Evolutionary conservation across 2,888 invertebrate genomes (phyloP), one percentile per base, ranked within the genome.

Genomic region (Actias luna): DNA sequence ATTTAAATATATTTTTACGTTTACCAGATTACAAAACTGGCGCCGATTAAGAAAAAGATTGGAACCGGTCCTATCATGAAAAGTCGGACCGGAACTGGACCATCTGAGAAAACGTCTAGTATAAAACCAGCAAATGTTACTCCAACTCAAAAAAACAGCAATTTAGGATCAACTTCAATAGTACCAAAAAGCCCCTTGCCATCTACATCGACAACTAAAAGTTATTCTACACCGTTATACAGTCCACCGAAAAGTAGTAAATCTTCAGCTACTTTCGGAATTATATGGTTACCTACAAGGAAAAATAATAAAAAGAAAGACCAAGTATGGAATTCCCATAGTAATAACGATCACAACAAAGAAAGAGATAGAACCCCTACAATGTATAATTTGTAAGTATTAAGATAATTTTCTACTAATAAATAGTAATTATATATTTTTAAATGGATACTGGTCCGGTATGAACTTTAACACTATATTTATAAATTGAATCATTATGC

Each of bases 271-370:
- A 80, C 79, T 18, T 85, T 92, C 59, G 88, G 89, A 2, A 82
- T 92, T 61, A 80, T 92, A 70, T 92, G 91, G 92, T 64, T 92
- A 65, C 92, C 92, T 1, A 80, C 80, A 2, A 85, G 76, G 69
- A 87, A 80, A 69, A 77, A 77, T 29, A 84, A 87, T 66, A 89
- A 84, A 65, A 84, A 87, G 63, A 91, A 88, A 64, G 88, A 91
- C 62, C 52, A 71, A 18, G 84, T 82, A 10, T 88, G 84, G 70
- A 84, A 82, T 67, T 73, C 88, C 0, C 77, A 85, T 42, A 80
- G 81, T 61, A n/a, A n/a, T n/a, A 75, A 84, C 60, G 80, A 85
- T 18, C 78, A 74, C 7, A 70, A 75, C 16, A 81, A 74, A 61
- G 85, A 88, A n/a, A 80, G 74, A 61, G 85, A 88, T 16, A 79